phyloP scores from a whole-genome alignment of 2,888 invertebrate genomes.

The Pristionchus fissidentatus region DNA sequence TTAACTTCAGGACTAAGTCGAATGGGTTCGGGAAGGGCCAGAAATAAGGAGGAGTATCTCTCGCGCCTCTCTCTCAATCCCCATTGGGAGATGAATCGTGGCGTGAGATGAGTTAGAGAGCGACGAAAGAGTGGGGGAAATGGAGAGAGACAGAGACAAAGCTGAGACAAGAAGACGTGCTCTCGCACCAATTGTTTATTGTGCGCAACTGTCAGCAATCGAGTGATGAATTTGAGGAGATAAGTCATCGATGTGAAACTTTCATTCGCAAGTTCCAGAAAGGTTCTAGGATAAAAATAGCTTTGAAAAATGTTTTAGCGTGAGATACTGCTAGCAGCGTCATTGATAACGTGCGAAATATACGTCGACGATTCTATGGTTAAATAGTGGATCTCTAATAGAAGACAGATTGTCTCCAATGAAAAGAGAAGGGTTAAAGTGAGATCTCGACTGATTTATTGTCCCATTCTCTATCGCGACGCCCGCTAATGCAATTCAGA shows the following conservation, averaged over 20 bases:
- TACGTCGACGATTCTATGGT: background rate
- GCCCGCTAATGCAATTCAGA: conserved; percentile 26
- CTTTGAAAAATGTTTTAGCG: background rate
- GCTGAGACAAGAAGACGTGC: background rate
- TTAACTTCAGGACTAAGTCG: conserved; percentile 20
- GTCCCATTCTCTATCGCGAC: background rate
- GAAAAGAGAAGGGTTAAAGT: background rate
- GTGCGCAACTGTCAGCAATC: conserved; percentile 5
- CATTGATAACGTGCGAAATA: background rate
- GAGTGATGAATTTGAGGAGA: background rate
- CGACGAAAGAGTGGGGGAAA: background rate
- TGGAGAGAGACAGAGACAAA: conserved; percentile 7
- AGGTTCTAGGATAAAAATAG: background rate
- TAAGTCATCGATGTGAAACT: background rate
- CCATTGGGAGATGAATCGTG: conserved; percentile 1
- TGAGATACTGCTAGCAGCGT: background rate
- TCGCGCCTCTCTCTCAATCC: conserved; percentile 20
- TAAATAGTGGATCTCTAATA: background rate
- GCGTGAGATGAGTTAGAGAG: conserved; percentile 13
- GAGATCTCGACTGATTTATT: conserved; percentile 12
- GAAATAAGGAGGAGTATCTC: conserved; percentile 27
- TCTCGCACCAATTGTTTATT: conserved; percentile 2
- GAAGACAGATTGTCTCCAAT: conserved; percentile 1
- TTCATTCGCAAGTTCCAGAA: background rate
- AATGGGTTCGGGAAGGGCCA: background rate